Evolutionary conservation across 2,888 invertebrate species (phyloP), one percentile per base, ranked within the genome.

Genomic region (Xanthia icteritia): DNA sequence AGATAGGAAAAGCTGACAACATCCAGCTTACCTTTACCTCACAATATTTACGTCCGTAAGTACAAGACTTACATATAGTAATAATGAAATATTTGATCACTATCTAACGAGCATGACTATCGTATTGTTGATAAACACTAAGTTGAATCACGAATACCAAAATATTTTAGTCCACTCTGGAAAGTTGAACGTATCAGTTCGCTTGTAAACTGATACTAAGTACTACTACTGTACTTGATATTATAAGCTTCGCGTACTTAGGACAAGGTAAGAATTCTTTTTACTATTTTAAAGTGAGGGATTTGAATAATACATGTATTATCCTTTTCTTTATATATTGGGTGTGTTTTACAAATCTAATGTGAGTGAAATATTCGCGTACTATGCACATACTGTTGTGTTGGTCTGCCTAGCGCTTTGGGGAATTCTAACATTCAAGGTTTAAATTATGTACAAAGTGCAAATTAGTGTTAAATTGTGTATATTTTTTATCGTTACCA

Each of bases 21-120:
- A 39, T 39, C 39, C 8, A 39, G 39, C 39, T 8, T 39, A 39
- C 8, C 8, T 39, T 39, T 31, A 60, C 9, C 17, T 60, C 27
- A 60, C 20, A 60, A 60, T 60, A 31, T 31, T 60, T n/a, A 23
- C 27, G 48, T 73, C 45, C 4, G 42, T 58, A n/a, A 36, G 13
- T 51, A 51, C n/a, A n/a, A n/a, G n/a, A 2, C 31, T 2, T 31
- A 31, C 23, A 0, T 58, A 36, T 27, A 20, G 39, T 39, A 31
- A 48, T 74, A 48, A 48, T 17, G 76, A 48, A n/a, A n/a, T 65
- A 23, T 48, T 72, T 17, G n/a, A 73, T 5, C 17, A 42, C 42
- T 73, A n/a, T 31, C 42, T 20, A 17, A 42, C 13, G 5, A n/a
- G 23, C 31, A 56, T 73, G 73, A 73, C 54, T 72, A n/a, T 31